Percentiles rank a stretch among this genome's conserved stretches.
Evolutionary conservation across 2,888 invertebrate genomes (phyloP).

Genomic region (Xestia sexstrigata): DNA sequence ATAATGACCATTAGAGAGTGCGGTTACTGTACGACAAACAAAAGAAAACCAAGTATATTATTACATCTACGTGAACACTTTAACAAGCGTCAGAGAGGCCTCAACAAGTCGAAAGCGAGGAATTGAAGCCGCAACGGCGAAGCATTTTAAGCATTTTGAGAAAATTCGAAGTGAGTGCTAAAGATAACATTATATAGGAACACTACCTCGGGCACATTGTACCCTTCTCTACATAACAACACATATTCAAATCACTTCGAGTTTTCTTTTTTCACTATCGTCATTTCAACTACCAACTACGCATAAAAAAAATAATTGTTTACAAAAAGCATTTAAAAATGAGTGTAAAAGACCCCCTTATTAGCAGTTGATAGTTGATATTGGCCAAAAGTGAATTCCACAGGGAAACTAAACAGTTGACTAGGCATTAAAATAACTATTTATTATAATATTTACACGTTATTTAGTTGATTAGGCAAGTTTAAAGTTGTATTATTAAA

Average conservation of each 20-base stretch:
- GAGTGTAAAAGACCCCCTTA: slow-evolving; percentile 84
- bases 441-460: slow-evolving; percentile 32
- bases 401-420: slow-evolving; percentile 82
- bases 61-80: slow-evolving; percentile 89
- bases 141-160: slow-evolving; percentile 86
- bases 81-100: slow-evolving; percentile 89
- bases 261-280: slow-evolving; percentile 84
- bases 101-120: slow-evolving; percentile 88
- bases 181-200: slow-evolving; percentile 49
- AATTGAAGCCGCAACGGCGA: slow-evolving; percentile 88
- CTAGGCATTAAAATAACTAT: slow-evolving; percentile 41
- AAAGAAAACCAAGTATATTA: slow-evolving; percentile 89
- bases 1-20: slow-evolving; percentile 91
- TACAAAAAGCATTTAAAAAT: slow-evolving; percentile 80
- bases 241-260: slow-evolving; percentile 76
- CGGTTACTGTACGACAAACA: slow-evolving; percentile 91
- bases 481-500: slow-evolving; percentile 26
- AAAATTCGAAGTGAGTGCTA: slow-evolving; percentile 81
- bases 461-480: slow-evolving; percentile 50
- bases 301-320: slow-evolving; percentile 79
- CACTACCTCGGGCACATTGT: not conserved
- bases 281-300: slow-evolving; percentile 89
- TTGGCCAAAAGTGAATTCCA: slow-evolving; percentile 82
- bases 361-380: slow-evolving; percentile 88
- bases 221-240: not conserved